Base-by-base conservation (phyloP, 2,888 invertebrate genomes). In the Drosophila diplacantha region DNA sequence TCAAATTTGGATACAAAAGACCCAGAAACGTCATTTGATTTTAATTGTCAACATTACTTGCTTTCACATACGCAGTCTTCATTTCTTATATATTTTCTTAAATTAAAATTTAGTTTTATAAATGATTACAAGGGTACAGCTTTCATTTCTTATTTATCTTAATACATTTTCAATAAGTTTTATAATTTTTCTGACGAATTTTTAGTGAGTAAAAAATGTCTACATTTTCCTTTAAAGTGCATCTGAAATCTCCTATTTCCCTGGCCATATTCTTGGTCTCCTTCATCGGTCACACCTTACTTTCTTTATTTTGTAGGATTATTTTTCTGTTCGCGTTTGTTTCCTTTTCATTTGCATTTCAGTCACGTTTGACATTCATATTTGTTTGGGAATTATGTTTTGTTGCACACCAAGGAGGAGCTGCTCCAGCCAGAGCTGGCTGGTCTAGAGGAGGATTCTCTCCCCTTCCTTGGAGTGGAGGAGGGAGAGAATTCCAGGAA, bases 331-430 rank as follows among this genome's bases (percentile, higher is more conserved):
- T 35, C 26, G 26, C 29, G 34, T 50, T 18, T 55, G 52, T 53
- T 49, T 35, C 34, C 47, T 56, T 60, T 66, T 29, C 65, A 67
- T 79, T 63, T 75, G 69, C 69, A 80, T 78, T 85, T 80, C 74
- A 80, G 85, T 80, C 83, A 83, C 83, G 83, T 85, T 78, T 85
- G 80, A 76, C 80, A 76, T 80, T 80, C 75, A 76, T 78, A 82
- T 80, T 76, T 82, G 69, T 71, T 73, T 69, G 56, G 50, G 57
- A 72, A 73, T 73, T 73, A 73, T 72, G 61, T 72, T 66, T 44
- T 69, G 58, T 49, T 63, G 46, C 52, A 35, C 47, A 38, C 54
- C 37, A 29, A 18, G 20, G 14, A 55, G 39, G 43, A 29, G 29
- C 29, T 29, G 4, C 4, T 3, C 29, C 29, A 11, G 29, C 29